A percentile compares a stretch with the other conserved stretches of the same genome.
Conservation (phyloP, 2,888 invertebrate species). For the Poecilus cupreus region DNA sequence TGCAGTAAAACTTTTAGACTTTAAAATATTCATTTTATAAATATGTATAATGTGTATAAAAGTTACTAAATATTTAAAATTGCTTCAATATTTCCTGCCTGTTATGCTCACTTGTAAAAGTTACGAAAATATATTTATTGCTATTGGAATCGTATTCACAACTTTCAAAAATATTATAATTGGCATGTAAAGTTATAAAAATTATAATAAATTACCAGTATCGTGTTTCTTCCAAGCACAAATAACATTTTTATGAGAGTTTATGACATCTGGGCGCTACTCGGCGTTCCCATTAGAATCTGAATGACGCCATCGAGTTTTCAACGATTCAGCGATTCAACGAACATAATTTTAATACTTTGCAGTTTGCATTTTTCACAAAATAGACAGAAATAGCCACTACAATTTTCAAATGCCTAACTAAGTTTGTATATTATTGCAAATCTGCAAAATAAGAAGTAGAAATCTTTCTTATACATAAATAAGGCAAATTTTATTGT, state of each 20-base stretch:
- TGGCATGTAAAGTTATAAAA: constrained; percentile 1
- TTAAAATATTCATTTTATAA: constrained; percentile 33
- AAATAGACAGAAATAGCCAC: background rate
- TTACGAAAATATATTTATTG: constrained; percentile 16
- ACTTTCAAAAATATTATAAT: constrained; percentile 29
- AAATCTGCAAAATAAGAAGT: too few relatives aligned
- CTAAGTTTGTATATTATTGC: too few relatives aligned
- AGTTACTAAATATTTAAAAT: background rate
- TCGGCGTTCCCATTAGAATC: background rate
- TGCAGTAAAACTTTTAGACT: constrained; percentile 4
- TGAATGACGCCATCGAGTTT: background rate
- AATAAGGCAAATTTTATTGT: too few relatives aligned
- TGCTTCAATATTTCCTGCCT: constrained; percentile 2
- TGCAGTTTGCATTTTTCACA: background rate
- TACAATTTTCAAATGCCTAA: too few relatives aligned
- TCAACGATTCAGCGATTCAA: background rate
- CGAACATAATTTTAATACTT: background rate
- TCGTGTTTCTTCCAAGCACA: background rate
- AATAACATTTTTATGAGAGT: background rate
- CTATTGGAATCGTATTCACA: background rate
- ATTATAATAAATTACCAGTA: background rate
- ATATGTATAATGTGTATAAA: constrained; percentile 33
- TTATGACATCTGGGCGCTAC: background rate
- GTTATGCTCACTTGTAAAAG: background rate
- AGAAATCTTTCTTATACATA: too few relatives aligned